Percentiles rank a stretch among this genome's conserved stretches.
Evolutionary conservation across 2,113 vertebrate genomes (phyloP).

Genomic region (Fukomys damarensis): DNA sequence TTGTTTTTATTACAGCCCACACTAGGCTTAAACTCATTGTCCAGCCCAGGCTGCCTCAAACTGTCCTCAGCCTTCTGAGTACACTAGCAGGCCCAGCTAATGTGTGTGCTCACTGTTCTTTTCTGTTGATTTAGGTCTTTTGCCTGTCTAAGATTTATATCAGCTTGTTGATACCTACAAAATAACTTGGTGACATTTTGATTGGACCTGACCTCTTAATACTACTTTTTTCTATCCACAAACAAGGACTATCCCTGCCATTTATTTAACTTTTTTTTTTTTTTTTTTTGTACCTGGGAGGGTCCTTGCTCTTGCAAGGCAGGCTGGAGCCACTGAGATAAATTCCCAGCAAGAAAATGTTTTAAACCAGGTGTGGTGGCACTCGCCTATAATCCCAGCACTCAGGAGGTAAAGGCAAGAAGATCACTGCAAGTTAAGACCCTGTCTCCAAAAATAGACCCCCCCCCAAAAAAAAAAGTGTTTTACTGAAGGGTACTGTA

Average conservation of each 20-base stretch:
- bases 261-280: neutral
- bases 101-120: neutral
- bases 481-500: neutral
- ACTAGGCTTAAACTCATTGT: neutral
- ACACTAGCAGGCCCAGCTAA: neutral
- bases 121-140: neutral
- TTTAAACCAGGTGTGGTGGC: neutral
- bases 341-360: no score
- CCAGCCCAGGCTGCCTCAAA: neutral
- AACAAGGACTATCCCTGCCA: neutral
- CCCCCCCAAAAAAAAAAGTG: neutral
- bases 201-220: neutral
- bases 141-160: neutral
- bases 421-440: neutral
- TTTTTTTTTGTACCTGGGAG: no score
- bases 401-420: neutral
- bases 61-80: neutral
- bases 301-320: no score
- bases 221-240: neutral
- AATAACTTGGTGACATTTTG: neutral
- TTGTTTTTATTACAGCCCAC: neutral
- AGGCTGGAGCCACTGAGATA: no score
- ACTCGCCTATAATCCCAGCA: neutral
- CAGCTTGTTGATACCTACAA: neutral
- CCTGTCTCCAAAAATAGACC: neutral